Evolutionary conservation across 2,888 invertebrate genomes (phyloP).

Genomic region (Dorcus parallelipipedus): DNA sequence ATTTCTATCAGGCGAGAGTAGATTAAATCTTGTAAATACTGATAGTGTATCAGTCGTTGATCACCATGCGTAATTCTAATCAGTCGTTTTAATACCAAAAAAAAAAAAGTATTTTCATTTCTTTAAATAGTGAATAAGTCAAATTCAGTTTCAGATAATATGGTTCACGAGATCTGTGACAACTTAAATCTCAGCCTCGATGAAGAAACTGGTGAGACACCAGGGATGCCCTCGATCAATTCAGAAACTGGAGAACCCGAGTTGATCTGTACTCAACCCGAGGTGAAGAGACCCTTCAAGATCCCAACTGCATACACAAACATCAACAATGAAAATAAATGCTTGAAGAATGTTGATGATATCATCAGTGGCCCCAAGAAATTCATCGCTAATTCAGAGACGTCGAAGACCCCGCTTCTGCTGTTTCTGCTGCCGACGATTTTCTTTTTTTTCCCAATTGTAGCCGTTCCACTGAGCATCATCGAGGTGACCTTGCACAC

Average conservation of each 20-base stretch:
- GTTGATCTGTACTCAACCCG: conserved; percentile 24
- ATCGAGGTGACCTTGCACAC: conserved; percentile 63
- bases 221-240: conserved; percentile 45
- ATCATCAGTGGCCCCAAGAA: not conserved
- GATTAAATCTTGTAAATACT: not conserved
- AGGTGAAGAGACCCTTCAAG: conserved; percentile 39
- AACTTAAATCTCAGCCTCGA: conserved; percentile 41
- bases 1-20: too few relatives aligned
- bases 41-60: not conserved
- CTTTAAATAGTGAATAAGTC: too few relatives aligned
- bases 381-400: conserved; percentile 1
- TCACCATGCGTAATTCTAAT: too few relatives aligned
- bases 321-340: conserved; percentile 6
- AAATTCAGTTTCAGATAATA: not conserved
- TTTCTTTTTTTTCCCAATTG: conserved; percentile 56
- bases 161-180: conserved; percentile 21
- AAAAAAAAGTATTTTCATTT: too few relatives aligned
- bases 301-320: conserved; percentile 30
- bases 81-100: too few relatives aligned
- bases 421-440: conserved; percentile 60
- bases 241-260: conserved; percentile 55
- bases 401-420: conserved; percentile 34
- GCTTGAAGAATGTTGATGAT: not conserved
- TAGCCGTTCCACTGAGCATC: conserved; percentile 52
- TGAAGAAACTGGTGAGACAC: conserved; percentile 55